phyloP scores from a whole-genome alignment of 2,113 vertebrate species.

The Misgurnus anguillicaudatus region DNA sequence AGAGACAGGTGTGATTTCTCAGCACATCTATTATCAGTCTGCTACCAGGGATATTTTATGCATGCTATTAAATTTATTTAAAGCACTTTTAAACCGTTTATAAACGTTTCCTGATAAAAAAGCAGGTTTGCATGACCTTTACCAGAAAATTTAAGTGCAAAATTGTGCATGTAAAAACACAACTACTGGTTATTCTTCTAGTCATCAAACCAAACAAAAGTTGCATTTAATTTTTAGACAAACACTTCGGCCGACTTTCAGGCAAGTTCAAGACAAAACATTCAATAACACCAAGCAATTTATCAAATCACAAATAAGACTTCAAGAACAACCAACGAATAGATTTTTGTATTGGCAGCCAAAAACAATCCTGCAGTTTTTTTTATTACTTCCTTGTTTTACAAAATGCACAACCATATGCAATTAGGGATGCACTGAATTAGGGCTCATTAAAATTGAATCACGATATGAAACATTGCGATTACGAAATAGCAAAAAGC shows the following conservation, averaged over 20 bases:
- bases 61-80: not conserved
- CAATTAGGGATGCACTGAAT: too few relatives aligned
- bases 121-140: not conserved
- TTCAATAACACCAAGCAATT: not conserved
- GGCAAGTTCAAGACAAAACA: not conserved
- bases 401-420: too few relatives aligned
- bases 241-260: not conserved
- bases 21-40: not conserved
- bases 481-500: too few relatives aligned
- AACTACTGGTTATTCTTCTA: too few relatives aligned
- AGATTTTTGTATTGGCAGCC: not conserved
- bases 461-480: too few relatives aligned
- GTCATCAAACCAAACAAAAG: not conserved
- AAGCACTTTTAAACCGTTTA: too few relatives aligned
- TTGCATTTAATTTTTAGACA: not conserved
- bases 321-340: slow-evolving; percentile 2
- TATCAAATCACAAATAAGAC: slow-evolving; percentile 3
- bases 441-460: too few relatives aligned
- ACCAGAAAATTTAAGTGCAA: too few relatives aligned
- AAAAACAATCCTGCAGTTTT: not conserved
- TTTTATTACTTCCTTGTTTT: not conserved
- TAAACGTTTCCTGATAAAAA: not conserved
- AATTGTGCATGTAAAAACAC: too few relatives aligned
- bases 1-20: not conserved
- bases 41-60: not conserved